Evolutionary conservation across 2,797 vertebrate species (phyloP), one percentile per base, ranked within the genome.

Genomic region (Scleropages formosus): DNA sequence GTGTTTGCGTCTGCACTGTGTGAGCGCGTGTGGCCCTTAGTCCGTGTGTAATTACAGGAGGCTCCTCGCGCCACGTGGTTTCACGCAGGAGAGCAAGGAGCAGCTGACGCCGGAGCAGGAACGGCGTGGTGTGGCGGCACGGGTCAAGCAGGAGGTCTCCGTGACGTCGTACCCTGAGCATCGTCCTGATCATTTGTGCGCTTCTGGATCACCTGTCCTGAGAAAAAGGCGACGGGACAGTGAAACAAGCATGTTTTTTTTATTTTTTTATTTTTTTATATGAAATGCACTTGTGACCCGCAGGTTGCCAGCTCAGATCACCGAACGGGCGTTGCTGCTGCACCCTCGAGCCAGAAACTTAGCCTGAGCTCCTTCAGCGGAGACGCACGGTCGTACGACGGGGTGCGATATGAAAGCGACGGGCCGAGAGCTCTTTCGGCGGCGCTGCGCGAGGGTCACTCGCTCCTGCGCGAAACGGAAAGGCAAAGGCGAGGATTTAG

Each of bases 401-500:
- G 12, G 53, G 3, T 58, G 18, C n/a, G 13, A 58, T 13, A n/a
- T 58, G 18, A 12, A 13, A 58, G 12, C 39, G 31, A 39, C 31
- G 39, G 31, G 31, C 31, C 39, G 53, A 58, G 12, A 13, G 12
- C 53, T n/a, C n/a, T n/a, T n/a, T n/a, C n/a, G n/a, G n/a, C n/a
- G n/a, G n/a, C n/a, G n/a, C n/a, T n/a, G 69, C 12, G 3, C 31
- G 16, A 31, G 53, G 16, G 51, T 51, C 26, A 3, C 22, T 51
- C 26, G 3, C 22, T 56, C 49, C 49, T 16, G 22, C 53, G 68
- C 15, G 24, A 71, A 26, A 22, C 13, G 39, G 53, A 53, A 56
- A 58, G 10, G 26, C 24, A 58, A 22, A n/a, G 22, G 86, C 87
- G 6, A 88, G 87, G 85, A 85, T 86, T 79, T 71, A 49, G 69